A percentile compares a stretch with the other conserved stretches of the same genome.
These are phyloP conservation scores for Oreotragus oreotragus DNA, from an alignment of 2,113 vertebrate genomes.

Conservation along the genomic window DNA sequence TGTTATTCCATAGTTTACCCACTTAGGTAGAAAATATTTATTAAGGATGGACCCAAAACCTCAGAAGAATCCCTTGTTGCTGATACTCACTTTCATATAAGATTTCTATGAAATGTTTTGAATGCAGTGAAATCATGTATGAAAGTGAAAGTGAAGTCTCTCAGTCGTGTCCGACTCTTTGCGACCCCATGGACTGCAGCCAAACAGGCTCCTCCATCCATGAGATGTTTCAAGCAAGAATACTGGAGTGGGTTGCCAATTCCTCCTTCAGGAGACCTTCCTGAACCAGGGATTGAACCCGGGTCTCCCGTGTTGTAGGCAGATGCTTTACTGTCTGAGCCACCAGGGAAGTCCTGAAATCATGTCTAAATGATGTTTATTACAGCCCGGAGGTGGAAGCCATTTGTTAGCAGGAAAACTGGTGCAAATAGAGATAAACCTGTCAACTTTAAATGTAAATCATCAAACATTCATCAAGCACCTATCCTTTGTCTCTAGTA, in stretches of 20 bases:
- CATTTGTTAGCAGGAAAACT: neutral
- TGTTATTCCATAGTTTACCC: neutral
- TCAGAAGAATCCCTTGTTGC: neutral
- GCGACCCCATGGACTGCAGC: neutral
- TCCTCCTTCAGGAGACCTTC: neutral
- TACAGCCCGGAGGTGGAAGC: neutral
- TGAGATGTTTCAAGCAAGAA: neutral
- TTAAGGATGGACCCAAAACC: neutral
- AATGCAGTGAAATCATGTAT: neutral
- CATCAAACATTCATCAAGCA: neutral
- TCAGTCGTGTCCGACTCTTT: neutral
- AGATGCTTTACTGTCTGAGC: neutral
- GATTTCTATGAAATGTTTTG: neutral
- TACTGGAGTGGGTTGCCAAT: neutral
- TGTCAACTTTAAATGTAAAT: neutral
- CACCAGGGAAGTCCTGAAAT: neutral
- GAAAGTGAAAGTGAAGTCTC: neutral
- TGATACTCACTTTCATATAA: neutral
- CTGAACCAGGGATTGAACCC: neutral
- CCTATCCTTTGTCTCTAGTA: neutral
- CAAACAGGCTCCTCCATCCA: neutral
- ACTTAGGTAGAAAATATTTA: neutral
- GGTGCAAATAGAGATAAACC: neutral
- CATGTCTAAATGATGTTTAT: neutral
- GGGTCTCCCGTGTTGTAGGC: neutral